Conservation (phyloP, 1,140 invertebrate species). For the Musca vetustissima region DNA sequence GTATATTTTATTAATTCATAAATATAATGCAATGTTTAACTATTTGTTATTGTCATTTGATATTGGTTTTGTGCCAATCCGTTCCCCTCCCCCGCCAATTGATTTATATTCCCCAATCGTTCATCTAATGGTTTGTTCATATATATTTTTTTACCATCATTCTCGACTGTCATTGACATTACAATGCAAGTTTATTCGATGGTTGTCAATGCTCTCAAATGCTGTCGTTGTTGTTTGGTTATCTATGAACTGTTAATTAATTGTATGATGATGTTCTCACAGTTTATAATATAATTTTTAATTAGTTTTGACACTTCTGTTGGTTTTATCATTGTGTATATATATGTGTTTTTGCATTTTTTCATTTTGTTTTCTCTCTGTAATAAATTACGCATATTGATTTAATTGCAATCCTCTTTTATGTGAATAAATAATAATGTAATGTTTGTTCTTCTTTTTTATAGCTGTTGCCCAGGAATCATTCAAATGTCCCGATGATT, state of each 20-base stretch:
- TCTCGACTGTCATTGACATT: too few species aligned
- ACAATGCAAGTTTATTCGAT: too few species aligned
- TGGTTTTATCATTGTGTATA: constrained; percentile 1
- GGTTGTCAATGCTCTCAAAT: too few species aligned
- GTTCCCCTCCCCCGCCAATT: too few species aligned
- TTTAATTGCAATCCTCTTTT: not conserved
- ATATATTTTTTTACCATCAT: too few species aligned
- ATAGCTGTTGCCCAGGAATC: constrained; percentile 72
- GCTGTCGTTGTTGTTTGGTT: too few species aligned
- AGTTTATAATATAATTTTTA: constrained; percentile 19
- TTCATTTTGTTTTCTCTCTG: not conserved
- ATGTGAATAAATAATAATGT: constrained; percentile 6
- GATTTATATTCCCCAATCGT: too few species aligned
- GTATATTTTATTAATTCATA: too few species aligned
- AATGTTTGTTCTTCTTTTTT: constrained; percentile 39
- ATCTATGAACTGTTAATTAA: constrained; percentile 14
- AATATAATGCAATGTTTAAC: too few species aligned
- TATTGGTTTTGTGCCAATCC: too few species aligned
- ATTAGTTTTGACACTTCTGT: constrained; percentile 21
- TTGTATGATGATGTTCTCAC: constrained; percentile 17
- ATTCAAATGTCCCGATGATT: constrained; percentile 93
- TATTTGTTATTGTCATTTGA: too few species aligned
- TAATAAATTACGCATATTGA: not conserved
- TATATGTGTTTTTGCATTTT: not conserved
- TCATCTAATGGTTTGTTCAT: too few species aligned